Evolutionary conservation across 2,888 invertebrate genomes (phyloP), one percentile per base, ranked within the genome.

Genomic region (Sisyra terminalis): DNA sequence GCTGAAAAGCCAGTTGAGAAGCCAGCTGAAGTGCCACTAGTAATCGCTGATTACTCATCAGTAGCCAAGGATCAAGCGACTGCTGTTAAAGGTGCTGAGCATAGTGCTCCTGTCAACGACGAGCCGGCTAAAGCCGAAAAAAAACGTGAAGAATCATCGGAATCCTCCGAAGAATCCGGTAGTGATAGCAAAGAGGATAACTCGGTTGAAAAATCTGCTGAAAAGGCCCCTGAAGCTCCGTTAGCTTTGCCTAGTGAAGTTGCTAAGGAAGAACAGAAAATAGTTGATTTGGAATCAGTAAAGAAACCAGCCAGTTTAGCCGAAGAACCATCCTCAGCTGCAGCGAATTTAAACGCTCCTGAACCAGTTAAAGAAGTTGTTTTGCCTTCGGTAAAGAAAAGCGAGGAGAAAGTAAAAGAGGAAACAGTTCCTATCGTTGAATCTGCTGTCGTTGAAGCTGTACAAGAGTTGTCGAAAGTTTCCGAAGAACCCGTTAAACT

Each of bases 31-130:
- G 34, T 42, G 6, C 42, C 42, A 18, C 34, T 24, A 11, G 35
- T 42, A 18, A 36, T 34, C 10, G 36, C 35, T 6, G 42, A 42
- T 24, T 42, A 42, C 16, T 42, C 42, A 16, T 42, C 42, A 4
- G 43, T 38, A 3, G 17, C 37, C 14, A 35, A 43, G 30, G 16
- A 29, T 10, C 30, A 40, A 5, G 40, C 29, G 16, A 30, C 29
- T n/a, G 15, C 40, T 24, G 30, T 10, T 30, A 40, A 13, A n/a
- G 11, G 37, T 2, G 14, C 44, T 54, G 48, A 64, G 63, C 34
- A 55, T 60, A 45, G 62, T 63, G 49, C 61, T 62, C 32, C 63
- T 63, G 49, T 58, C 63, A 51, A 55, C 65, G 9, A 57, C 59
- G 31, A 63, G 63, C 8, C 58, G 11, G 11, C 42, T 1, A 34